A percentile compares a stretch with the other conserved stretches of the same genome.
These are phyloP conservation scores for Luehdorfia chinensis DNA, from an alignment of 1,140 invertebrate species.

Conservation along the genomic window DNA sequence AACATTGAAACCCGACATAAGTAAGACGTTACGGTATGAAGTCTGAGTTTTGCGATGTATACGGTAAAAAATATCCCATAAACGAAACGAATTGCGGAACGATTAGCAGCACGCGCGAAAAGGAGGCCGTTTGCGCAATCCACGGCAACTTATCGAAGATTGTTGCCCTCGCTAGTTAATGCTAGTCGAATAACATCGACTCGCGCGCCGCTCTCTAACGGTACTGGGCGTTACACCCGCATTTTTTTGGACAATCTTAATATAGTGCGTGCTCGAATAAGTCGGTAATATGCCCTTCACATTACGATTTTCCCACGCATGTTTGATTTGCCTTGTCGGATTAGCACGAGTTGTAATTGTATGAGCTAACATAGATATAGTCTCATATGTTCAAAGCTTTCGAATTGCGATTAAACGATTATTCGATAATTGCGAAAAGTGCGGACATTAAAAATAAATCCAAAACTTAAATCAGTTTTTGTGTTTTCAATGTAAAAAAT, in stretches of 20 bases:
- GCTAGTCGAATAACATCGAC: constrained; percentile 36
- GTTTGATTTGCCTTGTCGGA: neutral
- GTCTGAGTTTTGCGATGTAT: too few species aligned
- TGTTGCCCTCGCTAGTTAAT: constrained; percentile 52
- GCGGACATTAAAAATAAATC: too few species aligned
- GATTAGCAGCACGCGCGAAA: constrained; percentile 55
- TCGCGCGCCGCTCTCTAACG: constrained; percentile 53
- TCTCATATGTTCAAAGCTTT: too few species aligned
- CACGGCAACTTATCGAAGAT: constrained; percentile 55
- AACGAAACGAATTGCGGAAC: constrained; percentile 46
- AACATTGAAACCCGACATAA: too few species aligned
- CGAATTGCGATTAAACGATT: too few species aligned
- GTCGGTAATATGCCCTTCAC: constrained; percentile 8
- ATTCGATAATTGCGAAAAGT: too few species aligned
- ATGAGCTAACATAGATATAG: too few species aligned
- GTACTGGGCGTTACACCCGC: constrained; percentile 40
- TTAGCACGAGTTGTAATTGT: too few species aligned
- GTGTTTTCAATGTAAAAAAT: too few species aligned
- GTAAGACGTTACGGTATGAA: too few species aligned
- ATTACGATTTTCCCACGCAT: constrained; percentile 1
- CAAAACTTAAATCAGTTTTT: too few species aligned
- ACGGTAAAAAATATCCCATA: constrained; percentile 16
- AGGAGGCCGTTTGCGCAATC: constrained; percentile 52
- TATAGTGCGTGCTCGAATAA: constrained; percentile 7
- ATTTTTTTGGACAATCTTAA: constrained; percentile 60